phyloP scores from a whole-genome alignment of 1,140 invertebrate species.

The Acromyrmex echinatior region DNA sequence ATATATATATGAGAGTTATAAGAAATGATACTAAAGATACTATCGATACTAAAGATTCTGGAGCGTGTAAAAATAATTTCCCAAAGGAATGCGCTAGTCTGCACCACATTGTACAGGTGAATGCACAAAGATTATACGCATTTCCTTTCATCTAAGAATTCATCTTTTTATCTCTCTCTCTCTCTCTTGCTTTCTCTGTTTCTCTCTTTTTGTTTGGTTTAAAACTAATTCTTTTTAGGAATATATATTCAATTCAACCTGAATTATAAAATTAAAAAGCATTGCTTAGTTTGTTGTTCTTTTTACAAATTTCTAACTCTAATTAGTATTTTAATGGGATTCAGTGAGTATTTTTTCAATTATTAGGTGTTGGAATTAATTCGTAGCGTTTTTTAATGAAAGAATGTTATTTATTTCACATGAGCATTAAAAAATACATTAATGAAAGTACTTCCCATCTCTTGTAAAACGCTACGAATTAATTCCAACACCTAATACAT shows the following conservation, averaged over 20 bases:
- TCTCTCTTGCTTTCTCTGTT: neutral
- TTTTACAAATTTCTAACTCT: neutral
- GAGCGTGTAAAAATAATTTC: slow-evolving; percentile 18
- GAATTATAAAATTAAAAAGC: too few species aligned
- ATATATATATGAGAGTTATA: neutral
- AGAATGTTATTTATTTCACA: too few species aligned
- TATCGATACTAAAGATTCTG: slow-evolving; percentile 1
- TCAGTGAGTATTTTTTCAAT: too few species aligned
- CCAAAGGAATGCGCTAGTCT: neutral
- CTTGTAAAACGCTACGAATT: too few species aligned
- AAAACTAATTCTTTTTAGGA: neutral
- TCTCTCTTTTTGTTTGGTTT: neutral
- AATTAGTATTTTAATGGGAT: too few species aligned
- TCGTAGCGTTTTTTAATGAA: too few species aligned
- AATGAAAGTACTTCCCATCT: too few species aligned
- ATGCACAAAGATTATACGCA: neutral
- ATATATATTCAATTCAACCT: neutral
- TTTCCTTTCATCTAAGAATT: neutral
- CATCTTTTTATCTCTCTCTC: neutral
- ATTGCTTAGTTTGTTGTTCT: neutral
- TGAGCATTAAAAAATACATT: too few species aligned
- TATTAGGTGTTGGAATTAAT: too few species aligned
- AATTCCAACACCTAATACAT: too few species aligned
- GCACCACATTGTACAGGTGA: neutral
- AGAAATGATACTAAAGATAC: neutral